These are phyloP conservation scores for Fragum sueziense DNA, from an alignment of 2,888 invertebrate species.

Conservation along the genomic window DNA sequence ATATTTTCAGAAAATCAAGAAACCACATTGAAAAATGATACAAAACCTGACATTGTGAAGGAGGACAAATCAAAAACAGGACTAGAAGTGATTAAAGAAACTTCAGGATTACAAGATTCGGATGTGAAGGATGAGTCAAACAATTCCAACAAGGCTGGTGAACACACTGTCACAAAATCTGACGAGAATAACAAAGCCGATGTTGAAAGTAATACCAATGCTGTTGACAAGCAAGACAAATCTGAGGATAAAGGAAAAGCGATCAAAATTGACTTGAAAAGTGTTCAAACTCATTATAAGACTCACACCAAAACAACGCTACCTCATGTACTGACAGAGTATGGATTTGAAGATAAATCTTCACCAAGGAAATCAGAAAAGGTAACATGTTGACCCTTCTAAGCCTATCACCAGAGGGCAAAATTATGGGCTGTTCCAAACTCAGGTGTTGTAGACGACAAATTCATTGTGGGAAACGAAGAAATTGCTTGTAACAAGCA, in stretches of 20 bases:
- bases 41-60: background rate
- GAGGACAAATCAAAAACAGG: conserved; percentile 2
- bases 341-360: conserved; percentile 65
- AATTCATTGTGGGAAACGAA: too few species aligned
- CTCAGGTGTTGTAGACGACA: too few species aligned
- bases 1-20: conserved; percentile 12
- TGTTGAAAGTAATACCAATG: background rate
- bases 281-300: conserved; percentile 44
- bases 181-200: conserved; percentile 27
- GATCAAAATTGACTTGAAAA: conserved; percentile 28
- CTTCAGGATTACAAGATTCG: background rate
- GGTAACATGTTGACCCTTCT: conserved; percentile 21
- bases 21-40: background rate
- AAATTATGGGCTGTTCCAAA: too few species aligned
- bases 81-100: conserved; percentile 9
- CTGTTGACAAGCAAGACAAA: conserved; percentile 11
- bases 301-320: conserved; percentile 63
- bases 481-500: too few species aligned
- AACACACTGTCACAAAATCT: conserved; percentile 18
- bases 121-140: background rate
- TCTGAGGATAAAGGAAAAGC: conserved; percentile 19
- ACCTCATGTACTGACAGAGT: conserved; percentile 64
- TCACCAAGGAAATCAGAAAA: conserved; percentile 16
- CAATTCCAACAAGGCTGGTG: conserved; percentile 4
- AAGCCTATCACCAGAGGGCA: too few species aligned